Percentiles rank a stretch among this genome's conserved stretches.
phyloP scores from a whole-genome alignment of 2,888 invertebrate genomes.

The Folsomia candida region DNA sequence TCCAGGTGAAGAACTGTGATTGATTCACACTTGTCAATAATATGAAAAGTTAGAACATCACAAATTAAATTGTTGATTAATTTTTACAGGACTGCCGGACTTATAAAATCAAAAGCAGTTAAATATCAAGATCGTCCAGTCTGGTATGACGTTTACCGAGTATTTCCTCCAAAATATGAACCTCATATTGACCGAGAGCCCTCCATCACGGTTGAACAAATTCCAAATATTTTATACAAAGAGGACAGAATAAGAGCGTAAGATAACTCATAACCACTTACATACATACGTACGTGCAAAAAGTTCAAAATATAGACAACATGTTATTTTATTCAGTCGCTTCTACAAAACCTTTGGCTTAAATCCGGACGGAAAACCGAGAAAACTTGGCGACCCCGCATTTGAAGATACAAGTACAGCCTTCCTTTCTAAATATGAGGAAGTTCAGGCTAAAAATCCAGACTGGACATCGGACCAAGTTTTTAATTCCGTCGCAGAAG shows the following conservation, averaged over 20 bases:
- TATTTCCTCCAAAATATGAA: slow-evolving; percentile 83
- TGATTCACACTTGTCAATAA: slow-evolving; percentile 13
- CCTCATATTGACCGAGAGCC: slow-evolving; percentile 72
- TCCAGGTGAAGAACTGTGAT: slow-evolving; percentile 39
- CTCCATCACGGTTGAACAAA: slow-evolving; percentile 58
- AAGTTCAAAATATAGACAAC: neutral
- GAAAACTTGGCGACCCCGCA: slow-evolving; percentile 29
- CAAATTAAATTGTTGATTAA: slow-evolving; percentile 29
- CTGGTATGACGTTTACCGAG: slow-evolving; percentile 89
- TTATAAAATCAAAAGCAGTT: slow-evolving; percentile 76
- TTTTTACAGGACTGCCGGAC: slow-evolving; percentile 67
- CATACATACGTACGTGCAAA: neutral
- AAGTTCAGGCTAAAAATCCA: slow-evolving; percentile 59
- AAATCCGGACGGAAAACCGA: slow-evolving; percentile 35
- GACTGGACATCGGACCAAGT: slow-evolving; percentile 60
- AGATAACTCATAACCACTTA: slow-evolving; percentile 1
- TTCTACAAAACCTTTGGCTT: slow-evolving; percentile 53
- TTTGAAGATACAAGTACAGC: slow-evolving; percentile 34
- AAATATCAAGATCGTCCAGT: slow-evolving; percentile 79
- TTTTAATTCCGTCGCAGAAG: slow-evolving; percentile 55
- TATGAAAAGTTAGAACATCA: neutral
- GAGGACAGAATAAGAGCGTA: slow-evolving; percentile 85
- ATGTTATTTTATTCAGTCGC: slow-evolving; percentile 43
- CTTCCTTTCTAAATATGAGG: slow-evolving; percentile 64
- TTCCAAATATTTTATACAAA: slow-evolving; percentile 73